These are phyloP conservation scores for Sebastes nivosus DNA, from an alignment of 2,797 vertebrate species.

Conservation along the genomic window DNA sequence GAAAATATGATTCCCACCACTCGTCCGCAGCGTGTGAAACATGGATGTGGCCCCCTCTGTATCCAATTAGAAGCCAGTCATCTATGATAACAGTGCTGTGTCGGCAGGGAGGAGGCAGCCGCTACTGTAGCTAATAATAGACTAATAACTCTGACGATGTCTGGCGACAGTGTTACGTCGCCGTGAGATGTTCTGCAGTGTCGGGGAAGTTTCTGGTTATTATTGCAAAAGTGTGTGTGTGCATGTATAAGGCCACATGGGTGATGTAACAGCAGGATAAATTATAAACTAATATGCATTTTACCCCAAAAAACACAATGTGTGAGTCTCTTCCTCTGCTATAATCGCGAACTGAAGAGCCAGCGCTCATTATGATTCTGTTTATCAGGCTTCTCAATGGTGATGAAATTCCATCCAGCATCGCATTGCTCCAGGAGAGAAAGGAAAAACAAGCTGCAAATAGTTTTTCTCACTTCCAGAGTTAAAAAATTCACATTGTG, in stretches of 20 bases:
- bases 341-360: background rate
- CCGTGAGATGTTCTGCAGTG: conserved; percentile 24
- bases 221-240: background rate
- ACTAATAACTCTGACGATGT: conserved; percentile 71
- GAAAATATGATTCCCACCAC: conserved; percentile 72
- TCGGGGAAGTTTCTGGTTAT: conserved; percentile 36
- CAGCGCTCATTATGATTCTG: conserved; percentile 18
- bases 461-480: background rate
- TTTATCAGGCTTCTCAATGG: conserved; percentile 5
- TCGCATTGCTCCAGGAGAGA: background rate
- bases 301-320: background rate
- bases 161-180: conserved; percentile 30
- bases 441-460: background rate
- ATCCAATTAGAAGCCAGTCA: conserved; percentile 91
- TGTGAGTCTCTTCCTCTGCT: background rate
- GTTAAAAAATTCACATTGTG: background rate
- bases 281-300: background rate
- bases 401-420: conserved; percentile 1
- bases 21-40: conserved; percentile 39
- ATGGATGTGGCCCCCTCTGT: conserved; percentile 62
- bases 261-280: background rate
- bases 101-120: conserved; percentile 41
- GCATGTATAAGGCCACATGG: too few species aligned
- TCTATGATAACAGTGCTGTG: conserved; percentile 84
- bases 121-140: conserved; percentile 86